phyloP scores from a whole-genome alignment of 2,888 invertebrate species.

The Neoascia interrupta region DNA sequence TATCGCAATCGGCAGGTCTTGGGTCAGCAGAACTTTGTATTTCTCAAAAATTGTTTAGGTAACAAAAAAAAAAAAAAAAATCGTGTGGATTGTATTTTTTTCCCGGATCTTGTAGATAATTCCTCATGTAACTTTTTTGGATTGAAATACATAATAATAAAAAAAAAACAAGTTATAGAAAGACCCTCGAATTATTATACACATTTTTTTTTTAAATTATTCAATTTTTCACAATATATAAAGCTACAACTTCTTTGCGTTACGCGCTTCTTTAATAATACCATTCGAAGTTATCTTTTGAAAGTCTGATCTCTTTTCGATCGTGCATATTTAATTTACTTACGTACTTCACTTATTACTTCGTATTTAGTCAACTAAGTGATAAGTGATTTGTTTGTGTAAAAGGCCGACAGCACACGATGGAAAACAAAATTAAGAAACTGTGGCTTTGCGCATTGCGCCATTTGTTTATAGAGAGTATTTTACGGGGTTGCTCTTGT shows the following conservation, averaged over 20 bases:
- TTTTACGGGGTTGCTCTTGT: not conserved
- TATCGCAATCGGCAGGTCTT: conserved; percentile 3
- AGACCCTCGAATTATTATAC: no score
- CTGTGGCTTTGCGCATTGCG: conserved; percentile 39
- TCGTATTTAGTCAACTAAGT: conserved; percentile 42
- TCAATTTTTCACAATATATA: no score
- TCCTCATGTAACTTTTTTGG: no score
- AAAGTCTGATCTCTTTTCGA: not conserved
- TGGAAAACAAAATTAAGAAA: conserved; percentile 22
- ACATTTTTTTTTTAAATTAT: no score
- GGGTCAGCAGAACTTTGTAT: conserved; percentile 14
- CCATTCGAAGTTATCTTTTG: not conserved
- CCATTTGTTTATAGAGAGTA: conserved; percentile 31
- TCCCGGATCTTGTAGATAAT: no score
- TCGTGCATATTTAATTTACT: conserved; percentile 29
- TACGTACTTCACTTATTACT: conserved; percentile 25
- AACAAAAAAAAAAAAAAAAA: not conserved
- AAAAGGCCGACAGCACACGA: conserved; percentile 30
- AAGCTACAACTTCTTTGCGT: no score
- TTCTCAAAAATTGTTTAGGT: not conserved
- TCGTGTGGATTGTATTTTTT: no score
- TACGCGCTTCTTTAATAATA: no score
- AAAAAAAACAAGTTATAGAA: no score
- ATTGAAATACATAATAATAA: no score
- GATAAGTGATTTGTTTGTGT: conserved; percentile 33